These are phyloP conservation scores for Dendronephthya gigantea DNA, from an alignment of 64 coral and sea anemone species.

Conservation along the genomic window DNA sequence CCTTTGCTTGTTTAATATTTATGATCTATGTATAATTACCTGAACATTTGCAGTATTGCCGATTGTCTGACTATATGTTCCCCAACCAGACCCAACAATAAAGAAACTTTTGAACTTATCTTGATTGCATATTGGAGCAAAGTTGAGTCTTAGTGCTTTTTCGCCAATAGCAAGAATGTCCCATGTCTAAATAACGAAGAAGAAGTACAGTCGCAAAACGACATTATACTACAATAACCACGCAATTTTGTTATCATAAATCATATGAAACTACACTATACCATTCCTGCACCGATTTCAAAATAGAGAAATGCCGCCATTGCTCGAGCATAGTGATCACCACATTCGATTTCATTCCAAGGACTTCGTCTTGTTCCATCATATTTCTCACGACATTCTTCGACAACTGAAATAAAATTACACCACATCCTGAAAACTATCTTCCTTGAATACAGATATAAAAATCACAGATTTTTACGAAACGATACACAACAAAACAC, in stretches of 20 bases:
- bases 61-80: slow-evolving; percentile 54
- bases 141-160: slow-evolving; percentile 44
- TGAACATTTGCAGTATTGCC: slow-evolving; percentile 1
- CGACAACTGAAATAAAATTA: neutral
- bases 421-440: neutral
- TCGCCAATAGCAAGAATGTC: slow-evolving; percentile 27
- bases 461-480: neutral
- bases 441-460: neutral
- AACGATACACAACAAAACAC: neutral
- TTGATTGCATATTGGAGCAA: slow-evolving; percentile 44
- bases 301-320: slow-evolving; percentile 70
- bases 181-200: slow-evolving; percentile 57
- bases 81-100: slow-evolving; percentile 60
- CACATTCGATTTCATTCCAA: slow-evolving; percentile 86
- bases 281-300: slow-evolving; percentile 66
- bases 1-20: too few relatives aligned
- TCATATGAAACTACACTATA: slow-evolving; percentile 12
- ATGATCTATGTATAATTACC: neutral
- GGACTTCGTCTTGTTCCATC: slow-evolving; percentile 82
- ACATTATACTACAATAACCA: too few relatives aligned
- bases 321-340: slow-evolving; percentile 70
- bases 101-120: slow-evolving; percentile 63
- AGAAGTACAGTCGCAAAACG: neutral
- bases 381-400: slow-evolving; percentile 50
- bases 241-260: too few relatives aligned